A percentile compares a stretch with the other conserved stretches of the same genome.
Evolutionary conservation across 2,113 vertebrate genomes (phyloP).

Genomic region (Saguinus midas): DNA sequence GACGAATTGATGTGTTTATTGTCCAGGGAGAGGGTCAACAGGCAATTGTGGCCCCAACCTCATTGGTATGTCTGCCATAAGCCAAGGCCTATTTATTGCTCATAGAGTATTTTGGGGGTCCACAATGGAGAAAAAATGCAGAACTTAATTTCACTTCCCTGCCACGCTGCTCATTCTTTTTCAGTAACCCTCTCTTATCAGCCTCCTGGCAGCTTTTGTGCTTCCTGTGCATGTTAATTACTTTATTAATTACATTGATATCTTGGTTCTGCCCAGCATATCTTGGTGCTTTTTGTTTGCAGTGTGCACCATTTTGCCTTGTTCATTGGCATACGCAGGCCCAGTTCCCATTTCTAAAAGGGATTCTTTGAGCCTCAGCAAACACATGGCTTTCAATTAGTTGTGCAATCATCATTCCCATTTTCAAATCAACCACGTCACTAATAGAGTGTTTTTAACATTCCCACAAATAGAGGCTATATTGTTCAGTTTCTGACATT

Average conservation of each 20-base stretch:
- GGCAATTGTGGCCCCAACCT: not conserved
- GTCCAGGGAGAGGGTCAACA: not conserved
- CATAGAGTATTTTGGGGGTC: slow-evolving; percentile 34
- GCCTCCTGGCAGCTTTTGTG: slow-evolving; percentile 65
- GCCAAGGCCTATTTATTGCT: slow-evolving; percentile 45
- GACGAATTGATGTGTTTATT: not conserved
- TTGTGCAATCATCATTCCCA: not conserved
- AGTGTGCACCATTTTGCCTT: slow-evolving; percentile 28
- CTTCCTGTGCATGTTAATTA: slow-evolving; percentile 71
- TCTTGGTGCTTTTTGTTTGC: slow-evolving; percentile 64
- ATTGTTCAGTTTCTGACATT: not conserved
- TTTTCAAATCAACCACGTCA: slow-evolving; percentile 22
- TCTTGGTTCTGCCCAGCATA: slow-evolving; percentile 60
- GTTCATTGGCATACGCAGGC: not conserved
- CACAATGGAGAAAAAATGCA: slow-evolving; percentile 53
- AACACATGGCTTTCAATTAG: slow-evolving; percentile 60
- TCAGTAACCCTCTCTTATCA: slow-evolving; percentile 75
- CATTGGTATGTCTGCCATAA: not conserved
- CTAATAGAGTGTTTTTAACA: not conserved
- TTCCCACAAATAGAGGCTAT: not conserved
- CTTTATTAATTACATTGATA: slow-evolving; percentile 74
- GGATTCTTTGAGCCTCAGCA: slow-evolving; percentile 58
- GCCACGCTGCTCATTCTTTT: slow-evolving; percentile 53
- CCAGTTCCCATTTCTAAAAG: slow-evolving; percentile 54
- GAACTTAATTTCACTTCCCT: slow-evolving; percentile 53